These are phyloP conservation scores for Umimayanthus chanpuru DNA, from an alignment of 92 coral and sea anemone species.

Conservation along the genomic window DNA sequence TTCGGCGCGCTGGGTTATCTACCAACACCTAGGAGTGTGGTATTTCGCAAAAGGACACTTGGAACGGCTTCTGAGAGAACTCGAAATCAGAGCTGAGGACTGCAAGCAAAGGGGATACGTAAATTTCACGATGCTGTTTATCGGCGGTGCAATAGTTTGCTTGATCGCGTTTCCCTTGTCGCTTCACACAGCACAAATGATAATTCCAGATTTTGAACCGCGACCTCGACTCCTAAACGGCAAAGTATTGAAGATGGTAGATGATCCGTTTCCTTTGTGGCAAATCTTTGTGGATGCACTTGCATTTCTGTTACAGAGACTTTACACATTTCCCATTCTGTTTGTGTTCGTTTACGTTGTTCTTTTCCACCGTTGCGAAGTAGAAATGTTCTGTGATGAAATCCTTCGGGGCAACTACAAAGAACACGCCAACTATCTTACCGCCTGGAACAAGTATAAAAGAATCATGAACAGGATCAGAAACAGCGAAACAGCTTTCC, in stretches of 20 bases:
- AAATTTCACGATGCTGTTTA: neutral
- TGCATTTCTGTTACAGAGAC: slow-evolving; percentile 13
- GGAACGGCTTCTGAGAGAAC: slow-evolving; percentile 6
- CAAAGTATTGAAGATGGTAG: neutral
- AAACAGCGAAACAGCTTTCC: slow-evolving; percentile 46
- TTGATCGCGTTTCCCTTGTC: slow-evolving; percentile 27
- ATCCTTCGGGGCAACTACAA: neutral
- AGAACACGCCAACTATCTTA: neutral
- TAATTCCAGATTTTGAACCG: slow-evolving; percentile 20
- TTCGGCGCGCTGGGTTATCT: slow-evolving; percentile 40
- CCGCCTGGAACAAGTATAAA: slow-evolving; percentile 20
- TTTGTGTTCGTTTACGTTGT: slow-evolving; percentile 35
- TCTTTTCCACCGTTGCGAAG: slow-evolving; percentile 38
- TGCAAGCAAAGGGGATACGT: neutral
- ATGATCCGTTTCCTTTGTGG: slow-evolving; percentile 1
- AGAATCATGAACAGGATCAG: slow-evolving; percentile 11
- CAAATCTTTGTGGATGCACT: slow-evolving; percentile 21
- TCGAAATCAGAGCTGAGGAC: slow-evolving; percentile 23
- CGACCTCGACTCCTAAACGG: slow-evolving; percentile 16
- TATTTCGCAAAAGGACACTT: slow-evolving; percentile 24
- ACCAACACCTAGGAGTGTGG: slow-evolving; percentile 34
- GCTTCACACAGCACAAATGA: slow-evolving; percentile 39
- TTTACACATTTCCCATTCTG: slow-evolving; percentile 39
- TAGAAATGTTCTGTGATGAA: slow-evolving; percentile 39
- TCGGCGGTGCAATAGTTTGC: slow-evolving; percentile 1